These are phyloP conservation scores for Cyclophora albipunctata DNA, from an alignment of 2,888 invertebrate species.

Conservation along the genomic window DNA sequence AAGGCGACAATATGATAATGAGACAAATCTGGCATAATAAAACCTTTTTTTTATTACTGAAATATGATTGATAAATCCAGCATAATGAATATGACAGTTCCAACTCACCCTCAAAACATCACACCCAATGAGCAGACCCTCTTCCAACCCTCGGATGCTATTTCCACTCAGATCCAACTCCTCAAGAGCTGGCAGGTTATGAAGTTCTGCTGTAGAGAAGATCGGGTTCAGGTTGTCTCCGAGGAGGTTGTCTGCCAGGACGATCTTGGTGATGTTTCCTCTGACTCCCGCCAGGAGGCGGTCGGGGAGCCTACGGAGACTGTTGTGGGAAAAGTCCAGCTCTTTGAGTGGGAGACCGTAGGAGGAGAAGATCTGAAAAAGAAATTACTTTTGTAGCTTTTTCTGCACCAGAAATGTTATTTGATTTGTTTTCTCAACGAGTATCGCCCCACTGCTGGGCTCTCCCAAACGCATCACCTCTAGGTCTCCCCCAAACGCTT, in stretches of 20 bases:
- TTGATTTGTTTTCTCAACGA: too few relatives aligned
- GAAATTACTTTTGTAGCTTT: slow-evolving; percentile 1
- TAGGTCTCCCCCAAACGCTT: too few relatives aligned
- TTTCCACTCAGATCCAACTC: slow-evolving; percentile 88
- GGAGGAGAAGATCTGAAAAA: slow-evolving; percentile 79
- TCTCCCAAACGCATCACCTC: too few relatives aligned
- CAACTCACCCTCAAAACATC: slow-evolving; percentile 78
- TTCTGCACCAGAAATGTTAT: too few relatives aligned
- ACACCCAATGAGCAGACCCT: slow-evolving; percentile 90
- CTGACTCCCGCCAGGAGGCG: slow-evolving; percentile 80
- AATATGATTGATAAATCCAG: too few relatives aligned
- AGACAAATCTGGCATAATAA: too few relatives aligned
- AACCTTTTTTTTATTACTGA: too few relatives aligned
- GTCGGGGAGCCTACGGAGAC: slow-evolving; percentile 85
- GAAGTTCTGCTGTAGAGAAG: slow-evolving; percentile 90
- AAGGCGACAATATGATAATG: too few relatives aligned
- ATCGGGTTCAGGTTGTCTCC: slow-evolving; percentile 94
- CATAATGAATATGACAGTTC: background rate
- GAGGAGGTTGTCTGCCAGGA: slow-evolving; percentile 86
- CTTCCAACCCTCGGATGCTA: slow-evolving; percentile 86
- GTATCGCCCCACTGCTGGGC: too few relatives aligned
- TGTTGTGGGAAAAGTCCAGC: slow-evolving; percentile 89
- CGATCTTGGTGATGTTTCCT: slow-evolving; percentile 80
- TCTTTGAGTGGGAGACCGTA: slow-evolving; percentile 82
- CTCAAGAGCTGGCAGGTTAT: slow-evolving; percentile 82